Base-by-base conservation (phyloP, 2,888 invertebrate genomes). In the Strigamia crassipes region DNA sequence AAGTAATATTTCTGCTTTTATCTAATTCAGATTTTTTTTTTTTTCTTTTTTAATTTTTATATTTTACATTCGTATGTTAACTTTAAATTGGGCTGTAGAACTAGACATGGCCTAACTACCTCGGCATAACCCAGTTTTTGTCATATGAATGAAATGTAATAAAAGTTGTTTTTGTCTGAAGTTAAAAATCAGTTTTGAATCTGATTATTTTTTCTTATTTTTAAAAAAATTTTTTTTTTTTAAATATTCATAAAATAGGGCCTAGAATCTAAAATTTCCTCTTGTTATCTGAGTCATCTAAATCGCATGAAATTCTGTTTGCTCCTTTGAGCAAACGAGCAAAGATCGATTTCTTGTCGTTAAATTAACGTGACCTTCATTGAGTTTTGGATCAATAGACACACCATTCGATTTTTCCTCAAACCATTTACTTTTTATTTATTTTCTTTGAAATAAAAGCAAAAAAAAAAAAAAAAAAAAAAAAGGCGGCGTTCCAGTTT, bases 261-360 rank as follows among this genome's bases (percentile, higher is more conserved):
- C 2, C 15, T 13, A 46, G n/a, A 56, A 18, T 56, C 4, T 56
- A 56, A 18, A 56, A 56, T 56, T 56, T 56, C 56, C 18, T 4
- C n/a, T 0, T 56, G 56, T 56, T 56, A 56, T 56, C 56, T 21
- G 56, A 56, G 56, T 18, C n/a, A 8, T 8, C n/a, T 15, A 18
- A 56, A 56, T 46, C 56, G 0, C 18, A 21, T 18, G 56, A 56
- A 56, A 56, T 56, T 38, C 6, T 56, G 56, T 56, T 56, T 56
- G 56, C 56, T 56, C n/a, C 56, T 56, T 18, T 56, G 56, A 56
- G 56, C 56, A 56, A 56, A 56, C 56, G 56, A 56, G 56, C 56
- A 56, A 56, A 56, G 56, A 56, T 56, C 56, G 56, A 56, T 56
- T 56, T 56, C 56, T 56, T 56, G 56, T 56, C 18, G n/a, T 6